These are phyloP conservation scores for Adelosebastes latens DNA, from an alignment of 2,797 vertebrate genomes.

Conservation along the genomic window DNA sequence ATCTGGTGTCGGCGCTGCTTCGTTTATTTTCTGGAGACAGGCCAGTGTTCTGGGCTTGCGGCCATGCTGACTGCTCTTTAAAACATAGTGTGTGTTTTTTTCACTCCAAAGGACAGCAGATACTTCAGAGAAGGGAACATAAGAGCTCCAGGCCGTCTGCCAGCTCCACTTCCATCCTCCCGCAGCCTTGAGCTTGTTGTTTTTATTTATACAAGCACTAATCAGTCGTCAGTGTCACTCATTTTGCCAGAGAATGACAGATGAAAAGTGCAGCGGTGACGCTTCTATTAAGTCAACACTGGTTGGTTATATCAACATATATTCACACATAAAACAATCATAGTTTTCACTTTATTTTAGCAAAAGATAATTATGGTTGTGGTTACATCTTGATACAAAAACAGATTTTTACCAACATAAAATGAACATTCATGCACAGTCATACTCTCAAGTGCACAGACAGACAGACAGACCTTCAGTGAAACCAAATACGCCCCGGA, in stretches of 20 bases:
- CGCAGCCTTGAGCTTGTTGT: neutral
- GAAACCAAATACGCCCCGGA: slow-evolving; percentile 30
- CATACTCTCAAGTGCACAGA: slow-evolving; percentile 1
- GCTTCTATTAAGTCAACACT: neutral
- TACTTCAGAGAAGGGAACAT: neutral
- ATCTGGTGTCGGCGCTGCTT: slow-evolving; percentile 27
- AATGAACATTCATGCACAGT: slow-evolving; percentile 51
- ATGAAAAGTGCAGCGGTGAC: neutral
- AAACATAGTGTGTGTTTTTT: slow-evolving; percentile 1
- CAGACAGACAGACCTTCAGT: neutral
- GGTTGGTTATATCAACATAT: neutral
- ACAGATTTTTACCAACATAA: slow-evolving; percentile 1
- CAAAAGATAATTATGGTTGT: slow-evolving; percentile 7
- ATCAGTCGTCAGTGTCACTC: neutral
- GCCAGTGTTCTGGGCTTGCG: slow-evolving; percentile 2
- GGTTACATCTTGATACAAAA: slow-evolving; percentile 47
- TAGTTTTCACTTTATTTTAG: slow-evolving; percentile 31
- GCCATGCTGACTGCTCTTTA: slow-evolving; percentile 22
- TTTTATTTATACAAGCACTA: neutral
- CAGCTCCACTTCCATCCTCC: neutral
- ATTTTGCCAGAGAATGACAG: neutral
- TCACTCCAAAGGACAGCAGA: slow-evolving; percentile 10
- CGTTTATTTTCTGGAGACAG: neutral
- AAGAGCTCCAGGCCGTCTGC: neutral
- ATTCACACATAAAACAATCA: neutral